phyloP scores from a whole-genome alignment of 2,888 invertebrate species.

The Melanophora roralis region DNA sequence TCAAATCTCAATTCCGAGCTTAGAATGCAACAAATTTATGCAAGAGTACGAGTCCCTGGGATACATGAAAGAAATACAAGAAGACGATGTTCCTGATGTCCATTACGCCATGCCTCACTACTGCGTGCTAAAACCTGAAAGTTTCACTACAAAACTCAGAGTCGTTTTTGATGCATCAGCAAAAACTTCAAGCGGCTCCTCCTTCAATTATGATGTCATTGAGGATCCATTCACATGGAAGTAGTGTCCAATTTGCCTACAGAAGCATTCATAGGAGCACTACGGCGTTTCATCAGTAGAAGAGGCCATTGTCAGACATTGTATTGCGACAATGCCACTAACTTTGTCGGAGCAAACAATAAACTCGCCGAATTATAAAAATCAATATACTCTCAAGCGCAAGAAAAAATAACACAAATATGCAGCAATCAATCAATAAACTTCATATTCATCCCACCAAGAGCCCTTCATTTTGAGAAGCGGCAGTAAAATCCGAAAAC shows the following conservation, averaged over 20 bases:
- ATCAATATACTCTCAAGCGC: background rate
- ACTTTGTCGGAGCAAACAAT: too few relatives aligned
- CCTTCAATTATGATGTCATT: too few relatives aligned
- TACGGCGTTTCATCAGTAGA: background rate
- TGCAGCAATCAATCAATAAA: background rate
- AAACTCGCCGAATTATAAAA: background rate
- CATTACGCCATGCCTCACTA: too few relatives aligned
- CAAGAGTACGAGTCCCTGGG: too few relatives aligned
- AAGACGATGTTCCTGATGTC: too few relatives aligned
- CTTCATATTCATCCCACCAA: background rate
- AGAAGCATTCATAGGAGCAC: background rate
- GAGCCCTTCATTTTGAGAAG: background rate
- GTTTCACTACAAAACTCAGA: background rate
- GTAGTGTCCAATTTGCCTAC: background rate
- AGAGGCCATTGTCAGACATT: background rate
- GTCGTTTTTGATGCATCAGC: background rate
- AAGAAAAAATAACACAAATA: background rate
- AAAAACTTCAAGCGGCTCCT: background rate
- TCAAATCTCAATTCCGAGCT: too few relatives aligned
- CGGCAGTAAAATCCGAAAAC: background rate
- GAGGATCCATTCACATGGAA: background rate
- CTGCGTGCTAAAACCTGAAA: background rate
- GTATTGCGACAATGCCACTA: too few relatives aligned
- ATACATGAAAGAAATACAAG: too few relatives aligned
- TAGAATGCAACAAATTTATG: too few relatives aligned